These are phyloP conservation scores for Gymnocheta viridis DNA, from an alignment of 2,888 invertebrate species.

Conservation along the genomic window DNA sequence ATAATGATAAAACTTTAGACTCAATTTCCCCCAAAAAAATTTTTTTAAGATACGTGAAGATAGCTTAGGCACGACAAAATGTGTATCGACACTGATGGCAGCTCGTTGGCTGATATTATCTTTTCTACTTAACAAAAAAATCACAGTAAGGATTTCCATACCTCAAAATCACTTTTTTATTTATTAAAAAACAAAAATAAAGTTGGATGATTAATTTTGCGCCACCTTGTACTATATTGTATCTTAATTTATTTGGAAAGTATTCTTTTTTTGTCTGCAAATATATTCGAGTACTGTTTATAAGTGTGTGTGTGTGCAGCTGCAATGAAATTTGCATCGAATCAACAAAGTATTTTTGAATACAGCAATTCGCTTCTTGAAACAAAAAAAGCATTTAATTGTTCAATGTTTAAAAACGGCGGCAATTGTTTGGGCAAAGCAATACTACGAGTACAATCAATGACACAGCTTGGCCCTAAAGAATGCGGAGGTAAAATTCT, in stretches of 20 bases:
- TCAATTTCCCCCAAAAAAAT: too few relatives aligned
- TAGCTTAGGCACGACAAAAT: too few relatives aligned
- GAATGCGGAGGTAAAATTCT: conserved; percentile 64
- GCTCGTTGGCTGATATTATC: too few relatives aligned
- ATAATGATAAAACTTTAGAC: too few relatives aligned
- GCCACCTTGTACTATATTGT: conserved; percentile 46
- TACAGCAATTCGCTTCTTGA: not conserved
- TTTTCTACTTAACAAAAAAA: too few relatives aligned
- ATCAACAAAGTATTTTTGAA: conserved; percentile 33
- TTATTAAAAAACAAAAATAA: too few relatives aligned
- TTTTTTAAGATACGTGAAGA: too few relatives aligned
- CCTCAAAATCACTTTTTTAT: too few relatives aligned
- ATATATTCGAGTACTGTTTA: not conserved
- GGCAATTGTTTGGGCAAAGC: not conserved
- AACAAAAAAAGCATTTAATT: conserved; percentile 10
- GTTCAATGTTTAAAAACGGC: conserved; percentile 8
- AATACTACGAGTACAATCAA: conserved; percentile 17
- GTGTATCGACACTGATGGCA: too few relatives aligned
- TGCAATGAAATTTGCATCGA: conserved; percentile 12
- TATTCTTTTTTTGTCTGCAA: not conserved
- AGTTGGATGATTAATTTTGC: too few relatives aligned
- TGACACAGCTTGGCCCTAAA: conserved; percentile 58
- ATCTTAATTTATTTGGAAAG: not conserved
- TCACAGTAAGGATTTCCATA: too few relatives aligned
- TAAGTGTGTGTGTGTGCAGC: not conserved